Percentiles rank a stretch among this genome's conserved stretches.
These are phyloP conservation scores for Pseudomugil gertrudae DNA, from an alignment of 2,797 vertebrate species.

Conservation along the genomic window DNA sequence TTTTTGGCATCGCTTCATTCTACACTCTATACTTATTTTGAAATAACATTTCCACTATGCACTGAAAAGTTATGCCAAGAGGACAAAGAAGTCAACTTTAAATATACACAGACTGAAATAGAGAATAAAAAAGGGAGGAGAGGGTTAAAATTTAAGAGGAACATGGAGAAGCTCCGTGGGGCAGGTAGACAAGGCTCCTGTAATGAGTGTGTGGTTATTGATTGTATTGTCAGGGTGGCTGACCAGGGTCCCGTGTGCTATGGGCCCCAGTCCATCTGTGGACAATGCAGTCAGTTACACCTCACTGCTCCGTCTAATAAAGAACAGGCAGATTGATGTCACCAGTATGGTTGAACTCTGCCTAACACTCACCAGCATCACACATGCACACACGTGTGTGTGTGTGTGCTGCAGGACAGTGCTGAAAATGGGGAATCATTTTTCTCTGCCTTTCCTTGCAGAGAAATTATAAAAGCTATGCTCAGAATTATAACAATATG, in stretches of 20 bases:
- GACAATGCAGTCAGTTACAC: slow-evolving; percentile 88
- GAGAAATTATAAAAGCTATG: slow-evolving; percentile 27
- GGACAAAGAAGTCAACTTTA: not conserved
- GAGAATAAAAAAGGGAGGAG: slow-evolving; percentile 11
- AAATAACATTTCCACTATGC: not conserved
- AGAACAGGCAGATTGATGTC: slow-evolving; percentile 87
- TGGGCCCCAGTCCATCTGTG: slow-evolving; percentile 85
- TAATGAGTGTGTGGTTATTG: slow-evolving; percentile 85
- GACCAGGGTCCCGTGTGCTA: slow-evolving; percentile 77
- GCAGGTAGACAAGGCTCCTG: slow-evolving; percentile 56
- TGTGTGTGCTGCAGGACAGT: slow-evolving; percentile 21
- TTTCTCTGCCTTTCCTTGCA: slow-evolving; percentile 33
- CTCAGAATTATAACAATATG: slow-evolving; percentile 25
- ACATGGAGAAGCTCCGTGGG: slow-evolving; percentile 38
- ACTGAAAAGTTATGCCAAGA: not conserved
- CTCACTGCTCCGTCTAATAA: slow-evolving; percentile 87
- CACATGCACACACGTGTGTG: slow-evolving; percentile 9
- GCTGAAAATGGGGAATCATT: slow-evolving; percentile 46
- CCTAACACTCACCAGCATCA: slow-evolving; percentile 76
- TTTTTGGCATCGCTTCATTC: slow-evolving; percentile 15
- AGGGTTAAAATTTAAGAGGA: slow-evolving; percentile 33
- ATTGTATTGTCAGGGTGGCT: slow-evolving; percentile 85
- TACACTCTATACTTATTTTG: slow-evolving; percentile 1
- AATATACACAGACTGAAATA: slow-evolving; percentile 14
- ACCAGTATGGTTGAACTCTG: slow-evolving; percentile 81